Conservation (phyloP, 2,797 vertebrate genomes). For the Podarcis siculus region DNA sequence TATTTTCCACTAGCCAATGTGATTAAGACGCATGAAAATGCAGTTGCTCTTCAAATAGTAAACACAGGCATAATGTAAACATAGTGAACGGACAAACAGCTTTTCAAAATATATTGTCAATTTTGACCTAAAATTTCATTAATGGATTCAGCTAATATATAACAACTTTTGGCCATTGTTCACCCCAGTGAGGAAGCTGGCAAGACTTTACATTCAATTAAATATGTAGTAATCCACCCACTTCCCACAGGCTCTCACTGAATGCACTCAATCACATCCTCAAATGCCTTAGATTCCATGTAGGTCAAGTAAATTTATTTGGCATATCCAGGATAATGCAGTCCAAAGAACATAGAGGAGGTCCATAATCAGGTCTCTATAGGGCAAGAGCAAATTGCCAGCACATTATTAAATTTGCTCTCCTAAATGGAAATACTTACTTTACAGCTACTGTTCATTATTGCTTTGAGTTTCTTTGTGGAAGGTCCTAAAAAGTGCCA, state of each 20-base stretch:
- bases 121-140: neutral
- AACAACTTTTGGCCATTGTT: neutral
- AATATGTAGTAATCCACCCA: neutral
- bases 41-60: neutral
- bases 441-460: neutral
- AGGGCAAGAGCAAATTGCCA: neutral
- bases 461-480: neutral
- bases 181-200: neutral
- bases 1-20: neutral
- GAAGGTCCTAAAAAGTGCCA: neutral
- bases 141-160: neutral
- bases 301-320: conserved; percentile 22
- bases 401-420: neutral
- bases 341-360: conserved; percentile 13
- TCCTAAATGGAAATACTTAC: neutral
- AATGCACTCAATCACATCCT: conserved; percentile 7
- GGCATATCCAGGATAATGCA: neutral
- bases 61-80: neutral
- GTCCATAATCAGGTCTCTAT: neutral
- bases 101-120: too few relatives aligned
- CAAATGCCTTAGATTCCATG: conserved; percentile 16
- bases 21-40: neutral
- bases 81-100: too few relatives aligned
- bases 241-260: neutral
- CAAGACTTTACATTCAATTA: neutral